phyloP scores from a whole-genome alignment of 2,797 vertebrate genomes.

The Orestias chungarensis region DNA sequence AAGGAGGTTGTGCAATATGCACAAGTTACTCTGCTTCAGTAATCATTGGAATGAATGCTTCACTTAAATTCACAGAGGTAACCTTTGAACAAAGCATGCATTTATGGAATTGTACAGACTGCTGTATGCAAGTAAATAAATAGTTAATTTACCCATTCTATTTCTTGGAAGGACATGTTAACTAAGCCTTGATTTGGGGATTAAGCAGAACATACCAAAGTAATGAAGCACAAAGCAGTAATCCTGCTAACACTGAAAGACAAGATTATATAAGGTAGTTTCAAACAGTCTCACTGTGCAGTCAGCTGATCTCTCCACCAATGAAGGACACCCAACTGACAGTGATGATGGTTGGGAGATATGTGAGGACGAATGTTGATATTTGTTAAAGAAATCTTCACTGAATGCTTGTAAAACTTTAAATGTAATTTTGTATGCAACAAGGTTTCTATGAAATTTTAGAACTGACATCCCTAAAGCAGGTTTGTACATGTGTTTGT shows the following conservation, averaged over 20 bases:
- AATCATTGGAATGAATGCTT: neutral
- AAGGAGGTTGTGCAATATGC: constrained; percentile 9
- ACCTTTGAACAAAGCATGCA: neutral
- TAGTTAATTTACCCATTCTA: neutral
- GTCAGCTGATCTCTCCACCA: constrained; percentile 8
- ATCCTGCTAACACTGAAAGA: neutral
- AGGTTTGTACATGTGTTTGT: neutral
- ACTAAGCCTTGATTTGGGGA: neutral
- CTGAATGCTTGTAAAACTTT: neutral
- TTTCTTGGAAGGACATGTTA: neutral
- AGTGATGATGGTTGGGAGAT: neutral
- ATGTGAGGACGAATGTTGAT: constrained; percentile 1
- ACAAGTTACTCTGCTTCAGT: neutral
- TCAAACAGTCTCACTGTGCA: constrained; percentile 21
- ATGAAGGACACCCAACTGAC: neutral
- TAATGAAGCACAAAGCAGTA: neutral
- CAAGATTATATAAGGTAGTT: constrained; percentile 13
- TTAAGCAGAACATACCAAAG: neutral
- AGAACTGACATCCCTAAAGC: neutral
- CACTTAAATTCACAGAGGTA: neutral
- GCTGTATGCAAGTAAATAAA: neutral
- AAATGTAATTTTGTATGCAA: neutral
- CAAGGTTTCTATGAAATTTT: neutral
- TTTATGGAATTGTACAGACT: neutral
- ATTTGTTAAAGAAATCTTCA: constrained; percentile 9